Evolutionary conservation across 2,797 vertebrate species (phyloP).

Genomic region (Phoebastria nigripes): DNA sequence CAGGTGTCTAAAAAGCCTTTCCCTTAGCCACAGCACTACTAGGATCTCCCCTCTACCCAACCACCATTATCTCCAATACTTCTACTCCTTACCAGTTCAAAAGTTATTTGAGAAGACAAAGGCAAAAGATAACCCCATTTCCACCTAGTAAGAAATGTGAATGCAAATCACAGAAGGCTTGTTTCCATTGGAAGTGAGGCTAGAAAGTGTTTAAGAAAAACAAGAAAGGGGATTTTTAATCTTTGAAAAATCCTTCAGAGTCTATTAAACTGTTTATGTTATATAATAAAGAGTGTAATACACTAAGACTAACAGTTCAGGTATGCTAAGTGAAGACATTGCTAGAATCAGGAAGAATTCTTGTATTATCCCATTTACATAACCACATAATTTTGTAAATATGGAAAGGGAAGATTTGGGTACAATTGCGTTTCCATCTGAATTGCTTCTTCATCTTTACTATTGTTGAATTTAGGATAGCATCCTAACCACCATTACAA

Average conservation of each 20-base stretch:
- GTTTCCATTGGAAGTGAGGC: not conserved
- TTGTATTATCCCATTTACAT: not conserved
- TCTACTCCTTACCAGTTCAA: not conserved
- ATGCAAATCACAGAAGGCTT: not conserved
- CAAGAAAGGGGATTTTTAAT: not conserved
- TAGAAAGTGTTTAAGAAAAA: not conserved
- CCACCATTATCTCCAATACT: not conserved
- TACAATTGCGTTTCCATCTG: not conserved
- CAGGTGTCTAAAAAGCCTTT: not conserved
- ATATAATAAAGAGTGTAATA: not conserved
- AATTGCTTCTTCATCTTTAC: not conserved
- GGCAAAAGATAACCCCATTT: not conserved
- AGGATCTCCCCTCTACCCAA: not conserved
- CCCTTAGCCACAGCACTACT: not conserved
- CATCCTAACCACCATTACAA: not conserved
- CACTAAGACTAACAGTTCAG: not conserved
- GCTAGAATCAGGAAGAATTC: not conserved
- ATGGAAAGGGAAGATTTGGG: not conserved
- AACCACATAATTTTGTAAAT: not conserved
- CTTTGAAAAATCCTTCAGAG: not conserved
- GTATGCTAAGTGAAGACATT: not conserved
- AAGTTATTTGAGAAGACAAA: not conserved
- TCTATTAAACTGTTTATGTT: not conserved
- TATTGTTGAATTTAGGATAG: not conserved
- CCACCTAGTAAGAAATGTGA: not conserved